Base-by-base conservation (phyloP, 2,113 vertebrate genomes). In the Pitta sordida region DNA sequence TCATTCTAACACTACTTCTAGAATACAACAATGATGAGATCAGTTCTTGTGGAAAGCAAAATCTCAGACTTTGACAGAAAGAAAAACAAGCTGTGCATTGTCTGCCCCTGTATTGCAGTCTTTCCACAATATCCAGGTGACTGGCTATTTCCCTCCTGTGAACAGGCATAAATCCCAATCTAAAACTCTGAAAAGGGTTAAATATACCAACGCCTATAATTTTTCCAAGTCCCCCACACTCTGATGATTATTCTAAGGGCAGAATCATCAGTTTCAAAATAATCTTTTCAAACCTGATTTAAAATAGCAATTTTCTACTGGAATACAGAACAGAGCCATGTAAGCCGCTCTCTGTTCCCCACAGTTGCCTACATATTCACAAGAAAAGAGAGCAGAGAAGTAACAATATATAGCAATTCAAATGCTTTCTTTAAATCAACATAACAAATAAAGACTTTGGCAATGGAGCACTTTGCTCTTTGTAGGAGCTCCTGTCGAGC, bases 41-140 rank as follows among this genome's bases (percentile, higher is more conserved):
- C 39, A 2, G 4, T 17, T 68, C 58, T 30, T 53, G 11, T 13
- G 21, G 32, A 23, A 88, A 83, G 34, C 46, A 83, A 75, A 46
- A 81, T 46, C 52, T 80, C 69, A 59, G 73, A 63, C 10, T 8
- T 3, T n/a, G n/a, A 15, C 1, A 2, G 22, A 34, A 8, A 36
- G 36, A 55, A 80, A n/a, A 59, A 4, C 1, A 6, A 77, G 37
- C 17, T 1, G 0, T 16, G 17, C 26, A 76, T 39, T 1, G 0
- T 36, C 43, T 64, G 39, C 13, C 15, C 19, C 39, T 48, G 5
- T 48, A 36, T 30, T 24, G 8, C 21, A 70, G 4, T 11, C 27
- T 43, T 94, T 41, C 70, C 43, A 65, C 87, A 53, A 52, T 4
- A 83, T 17, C 10, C 55, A 53, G 12, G 27, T 44, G 37, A 24